Conservation (phyloP, 2,888 invertebrate species). For the Diploptera punctata region DNA sequence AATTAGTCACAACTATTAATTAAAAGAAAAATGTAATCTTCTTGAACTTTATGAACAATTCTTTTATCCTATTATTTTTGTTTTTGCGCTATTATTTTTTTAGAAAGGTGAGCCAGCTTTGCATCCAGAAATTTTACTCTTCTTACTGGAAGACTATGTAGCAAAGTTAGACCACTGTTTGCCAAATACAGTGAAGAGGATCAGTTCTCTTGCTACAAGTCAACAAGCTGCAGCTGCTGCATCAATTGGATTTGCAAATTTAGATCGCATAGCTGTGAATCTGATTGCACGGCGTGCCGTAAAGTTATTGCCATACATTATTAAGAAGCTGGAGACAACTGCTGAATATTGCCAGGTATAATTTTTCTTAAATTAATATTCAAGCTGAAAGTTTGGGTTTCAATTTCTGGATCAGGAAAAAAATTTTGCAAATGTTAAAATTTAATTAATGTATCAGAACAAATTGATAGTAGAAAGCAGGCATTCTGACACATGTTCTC, state of each 20-base stretch:
- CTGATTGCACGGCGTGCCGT: slow-evolving; percentile 10
- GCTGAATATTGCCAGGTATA: slow-evolving; percentile 49
- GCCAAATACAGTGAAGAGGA: slow-evolving; percentile 45
- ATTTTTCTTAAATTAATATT: no score
- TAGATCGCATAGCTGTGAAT: slow-evolving; percentile 29
- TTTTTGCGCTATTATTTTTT: no score
- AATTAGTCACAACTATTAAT: not conserved
- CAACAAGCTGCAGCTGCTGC: slow-evolving; percentile 30
- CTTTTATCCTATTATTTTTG: no score
- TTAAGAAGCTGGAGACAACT: slow-evolving; percentile 45
- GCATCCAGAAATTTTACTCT: slow-evolving; percentile 54
- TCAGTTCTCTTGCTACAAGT: slow-evolving; percentile 34
- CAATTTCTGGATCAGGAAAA: no score
- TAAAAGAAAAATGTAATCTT: no score
- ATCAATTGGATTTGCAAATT: slow-evolving; percentile 44
- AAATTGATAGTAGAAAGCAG: no score
- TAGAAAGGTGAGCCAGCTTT: slow-evolving; percentile 44
- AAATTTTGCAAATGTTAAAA: no score
- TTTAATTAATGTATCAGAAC: no score
- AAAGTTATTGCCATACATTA: slow-evolving; percentile 25
- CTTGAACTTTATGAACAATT: no score
- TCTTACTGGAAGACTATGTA: slow-evolving; percentile 64
- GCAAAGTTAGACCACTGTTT: slow-evolving; percentile 60
- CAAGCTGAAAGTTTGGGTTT: no score
- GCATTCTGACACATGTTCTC: no score